phyloP scores from a whole-genome alignment of 2,113 vertebrate genomes.

The Neomonachus schauinslandi region DNA sequence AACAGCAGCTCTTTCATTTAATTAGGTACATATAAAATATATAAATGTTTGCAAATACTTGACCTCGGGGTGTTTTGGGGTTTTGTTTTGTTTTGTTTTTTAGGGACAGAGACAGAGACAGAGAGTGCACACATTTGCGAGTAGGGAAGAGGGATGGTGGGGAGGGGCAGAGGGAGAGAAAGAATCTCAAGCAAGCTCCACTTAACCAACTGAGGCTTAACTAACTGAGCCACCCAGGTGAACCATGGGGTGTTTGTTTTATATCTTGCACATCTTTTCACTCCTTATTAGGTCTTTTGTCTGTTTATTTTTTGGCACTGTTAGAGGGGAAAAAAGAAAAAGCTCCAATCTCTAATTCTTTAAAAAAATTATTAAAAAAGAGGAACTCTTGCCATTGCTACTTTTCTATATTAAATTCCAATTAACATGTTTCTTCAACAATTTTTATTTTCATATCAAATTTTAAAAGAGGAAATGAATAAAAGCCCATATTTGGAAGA shows the following conservation, averaged over 20 bases:
- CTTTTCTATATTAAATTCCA: neutral
- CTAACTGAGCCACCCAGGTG: neutral
- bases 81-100: neutral
- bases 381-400: neutral
- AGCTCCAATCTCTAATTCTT: neutral
- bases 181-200: neutral
- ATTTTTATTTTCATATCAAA: neutral
- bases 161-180: neutral
- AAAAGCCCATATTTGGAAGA: neutral
- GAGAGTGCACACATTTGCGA: neutral
- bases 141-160: neutral
- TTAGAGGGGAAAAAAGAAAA: neutral
- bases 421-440: neutral
- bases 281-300: neutral
- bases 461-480: neutral
- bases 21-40: neutral
- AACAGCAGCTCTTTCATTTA: neutral
- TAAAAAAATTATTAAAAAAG: constrained; percentile 10
- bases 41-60: neutral
- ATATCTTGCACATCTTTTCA: neutral
- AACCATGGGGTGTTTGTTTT: neutral
- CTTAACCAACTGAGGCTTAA: neutral
- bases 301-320: neutral
- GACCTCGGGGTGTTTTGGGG: neutral
- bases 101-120: neutral